Base-by-base conservation (phyloP, 2,888 invertebrate species). In the Cephalotes varians region DNA sequence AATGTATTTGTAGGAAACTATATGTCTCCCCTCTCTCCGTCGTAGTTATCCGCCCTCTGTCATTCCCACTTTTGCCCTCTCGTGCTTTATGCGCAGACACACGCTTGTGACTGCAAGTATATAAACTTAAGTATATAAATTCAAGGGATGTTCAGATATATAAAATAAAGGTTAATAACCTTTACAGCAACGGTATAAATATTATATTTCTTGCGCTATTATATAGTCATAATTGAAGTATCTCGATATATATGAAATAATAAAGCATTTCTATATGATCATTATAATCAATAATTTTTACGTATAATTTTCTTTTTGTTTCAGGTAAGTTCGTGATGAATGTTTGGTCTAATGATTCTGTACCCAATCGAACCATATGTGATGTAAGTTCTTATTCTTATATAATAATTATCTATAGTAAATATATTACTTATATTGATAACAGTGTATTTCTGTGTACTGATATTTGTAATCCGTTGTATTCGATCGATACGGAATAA, bases 41-140 rank as follows among this genome's bases (percentile, higher is more conserved):
- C 60, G 37, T 72, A 67, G 49, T 54, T 51, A 67, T n/a, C 31
- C 28, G 21, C 6, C 49, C 67, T 62, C 21, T 37, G 40, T 44
- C 54, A 34, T 25, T 71, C 28, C 31, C 37, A 34, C 40, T 67
- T 51, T 56, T 51, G 25, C 67, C 49, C n/a, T 58, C 31, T 72
- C 47, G 49, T 10, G 40, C 21, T 9, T 40, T 58, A 37, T 65
- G 34, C 64, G 34, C 60, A 60, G 60, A 71, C 76, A 80, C 54
- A 65, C 56, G 74, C 81, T n/a, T n/a, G 71, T 64, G 49, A 21
- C 65, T 62, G 44, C 28, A n/a, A 90, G 90, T 90, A 88, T 91
- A 91, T 92, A 93, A 92, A 92, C 87, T n/a, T n/a, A n/a, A 90
- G 90, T 90, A 88, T 91, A 91, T 92, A 93, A 92, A 92, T 87